Evolutionary conservation across 1,140 invertebrate species (phyloP).

Genomic region (Pristionchus pacificus): DNA sequence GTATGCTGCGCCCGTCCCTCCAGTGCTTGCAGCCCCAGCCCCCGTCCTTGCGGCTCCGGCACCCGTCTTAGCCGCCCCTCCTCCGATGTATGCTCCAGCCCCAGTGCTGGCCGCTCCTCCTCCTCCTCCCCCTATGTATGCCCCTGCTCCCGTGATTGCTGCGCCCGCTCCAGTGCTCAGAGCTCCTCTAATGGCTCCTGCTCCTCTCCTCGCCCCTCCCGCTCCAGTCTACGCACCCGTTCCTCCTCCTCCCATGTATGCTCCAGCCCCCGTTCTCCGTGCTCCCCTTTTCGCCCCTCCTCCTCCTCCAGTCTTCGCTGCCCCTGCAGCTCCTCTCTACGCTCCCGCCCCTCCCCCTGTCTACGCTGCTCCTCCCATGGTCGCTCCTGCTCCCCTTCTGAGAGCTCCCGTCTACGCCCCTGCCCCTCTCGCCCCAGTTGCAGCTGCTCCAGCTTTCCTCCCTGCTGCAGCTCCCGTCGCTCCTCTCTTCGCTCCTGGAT

Average conservation of each 20-base stretch:
- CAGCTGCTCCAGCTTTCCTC: background rate
- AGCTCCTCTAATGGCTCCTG: background rate
- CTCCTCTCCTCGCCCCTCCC: no score
- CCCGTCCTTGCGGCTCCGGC: constrained; percentile 14
- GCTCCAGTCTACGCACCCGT: background rate
- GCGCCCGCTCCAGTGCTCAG: background rate
- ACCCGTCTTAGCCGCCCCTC: no score
- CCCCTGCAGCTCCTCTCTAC: background rate
- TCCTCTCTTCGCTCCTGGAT: no score
- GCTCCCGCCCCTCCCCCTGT: background rate
- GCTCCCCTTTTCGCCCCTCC: background rate
- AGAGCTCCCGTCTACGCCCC: background rate
- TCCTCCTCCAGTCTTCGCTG: background rate
- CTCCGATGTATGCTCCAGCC: no score
- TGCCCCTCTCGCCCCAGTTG: background rate
- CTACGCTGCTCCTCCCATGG: no score
- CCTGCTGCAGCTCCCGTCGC: background rate
- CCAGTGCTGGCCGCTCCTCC: no score
- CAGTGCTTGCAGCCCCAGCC: constrained; percentile 10
- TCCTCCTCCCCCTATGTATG: constrained; percentile 10
- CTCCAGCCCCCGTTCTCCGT: no score
- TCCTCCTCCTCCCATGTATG: no score
- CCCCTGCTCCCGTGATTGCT: constrained; percentile 21
- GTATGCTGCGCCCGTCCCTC: constrained; percentile 17
- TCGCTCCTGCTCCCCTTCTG: no score